Evolutionary conservation across 2,113 vertebrate genomes (phyloP).

Genomic region (Ochotona curzoniae): DNA sequence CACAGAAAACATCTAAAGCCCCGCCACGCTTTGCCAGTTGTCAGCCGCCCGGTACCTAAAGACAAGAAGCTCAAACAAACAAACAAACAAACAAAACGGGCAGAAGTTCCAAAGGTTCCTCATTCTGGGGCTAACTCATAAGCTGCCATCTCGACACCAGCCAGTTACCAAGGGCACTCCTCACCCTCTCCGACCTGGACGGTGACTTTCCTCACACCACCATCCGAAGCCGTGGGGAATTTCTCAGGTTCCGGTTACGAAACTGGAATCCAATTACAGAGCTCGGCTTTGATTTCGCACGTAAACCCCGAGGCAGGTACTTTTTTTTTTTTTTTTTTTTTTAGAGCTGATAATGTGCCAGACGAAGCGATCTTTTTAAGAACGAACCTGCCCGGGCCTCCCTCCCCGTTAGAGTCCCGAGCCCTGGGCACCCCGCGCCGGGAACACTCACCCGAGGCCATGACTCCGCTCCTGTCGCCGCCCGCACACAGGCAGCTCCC

Average conservation of each 20-base stretch:
- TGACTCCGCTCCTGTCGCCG: slow-evolving; percentile 58
- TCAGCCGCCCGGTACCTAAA: background rate
- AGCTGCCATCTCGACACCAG: background rate
- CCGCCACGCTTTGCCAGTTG: background rate
- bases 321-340: background rate
- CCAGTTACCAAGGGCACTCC: background rate
- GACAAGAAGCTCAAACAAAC: too few species aligned
- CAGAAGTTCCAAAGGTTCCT: slow-evolving; percentile 8
- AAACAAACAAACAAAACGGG: background rate
- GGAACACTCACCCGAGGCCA: slow-evolving; percentile 72
- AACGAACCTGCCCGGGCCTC: background rate
- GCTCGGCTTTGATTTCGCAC: slow-evolving; percentile 48
- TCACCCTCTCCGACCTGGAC: background rate
- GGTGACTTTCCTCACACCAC: background rate
- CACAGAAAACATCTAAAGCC: background rate
- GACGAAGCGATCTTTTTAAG: background rate
- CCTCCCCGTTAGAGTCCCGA: background rate
- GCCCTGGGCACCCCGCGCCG: background rate
- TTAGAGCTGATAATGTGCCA: slow-evolving; percentile 38
- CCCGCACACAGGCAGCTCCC: slow-evolving; percentile 36
- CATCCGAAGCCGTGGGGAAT: background rate
- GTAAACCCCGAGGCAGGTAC: background rate
- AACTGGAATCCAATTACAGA: slow-evolving; percentile 3
- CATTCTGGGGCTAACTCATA: slow-evolving; percentile 37
- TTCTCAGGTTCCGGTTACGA: background rate